Evolutionary conservation across 2,113 vertebrate species (phyloP).

Genomic region (Fulmarus glacialis): DNA sequence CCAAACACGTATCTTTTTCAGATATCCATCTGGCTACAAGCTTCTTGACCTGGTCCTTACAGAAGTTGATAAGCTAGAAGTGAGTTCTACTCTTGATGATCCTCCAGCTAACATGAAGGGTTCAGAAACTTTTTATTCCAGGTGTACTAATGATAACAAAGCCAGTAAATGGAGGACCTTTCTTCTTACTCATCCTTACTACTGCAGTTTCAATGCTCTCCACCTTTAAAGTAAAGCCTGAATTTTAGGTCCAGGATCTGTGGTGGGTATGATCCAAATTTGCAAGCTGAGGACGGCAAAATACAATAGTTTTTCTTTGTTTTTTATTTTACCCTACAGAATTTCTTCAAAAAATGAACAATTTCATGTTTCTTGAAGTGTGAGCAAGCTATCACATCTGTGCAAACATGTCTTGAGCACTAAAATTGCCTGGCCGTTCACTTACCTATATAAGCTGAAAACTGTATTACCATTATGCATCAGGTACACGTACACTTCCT

Average conservation of each 20-base stretch:
- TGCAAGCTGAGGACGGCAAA: not conserved
- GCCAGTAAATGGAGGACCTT: not conserved
- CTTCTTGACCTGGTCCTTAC: not conserved
- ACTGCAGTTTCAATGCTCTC: not conserved
- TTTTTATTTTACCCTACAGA: not conserved
- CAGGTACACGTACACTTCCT: slow-evolving; percentile 83
- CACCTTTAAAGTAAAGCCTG: not conserved
- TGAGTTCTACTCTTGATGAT: not conserved
- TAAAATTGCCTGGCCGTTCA: not conserved
- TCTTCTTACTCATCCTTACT: not conserved
- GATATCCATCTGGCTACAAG: not conserved
- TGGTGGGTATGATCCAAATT: not conserved
- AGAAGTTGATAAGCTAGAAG: not conserved
- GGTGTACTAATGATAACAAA: not conserved
- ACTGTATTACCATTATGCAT: slow-evolving; percentile 87
- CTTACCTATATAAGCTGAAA: slow-evolving; percentile 85
- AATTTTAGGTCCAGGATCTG: not conserved
- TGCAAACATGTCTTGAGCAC: not conserved
- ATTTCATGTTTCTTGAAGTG: not conserved
- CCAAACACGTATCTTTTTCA: not conserved
- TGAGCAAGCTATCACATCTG: not conserved
- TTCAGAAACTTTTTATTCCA: not conserved
- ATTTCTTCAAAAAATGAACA: not conserved
- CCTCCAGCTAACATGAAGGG: not conserved
- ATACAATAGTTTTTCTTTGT: not conserved